Evolutionary conservation across 2,888 invertebrate species (phyloP), one percentile per base, ranked within the genome.

Genomic region (Cryptocephalus moraei): DNA sequence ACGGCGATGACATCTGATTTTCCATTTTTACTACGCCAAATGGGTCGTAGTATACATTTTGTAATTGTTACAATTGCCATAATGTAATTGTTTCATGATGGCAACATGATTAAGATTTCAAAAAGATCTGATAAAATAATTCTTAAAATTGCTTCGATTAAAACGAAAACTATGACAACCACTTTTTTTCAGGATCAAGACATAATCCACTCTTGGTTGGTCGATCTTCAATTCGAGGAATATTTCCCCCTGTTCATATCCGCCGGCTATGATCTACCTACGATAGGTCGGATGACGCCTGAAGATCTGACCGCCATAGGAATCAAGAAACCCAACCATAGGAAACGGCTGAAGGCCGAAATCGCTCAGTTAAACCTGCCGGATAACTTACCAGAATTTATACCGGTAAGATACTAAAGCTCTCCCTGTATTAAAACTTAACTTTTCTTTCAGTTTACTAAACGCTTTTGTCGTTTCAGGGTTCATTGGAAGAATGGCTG

Each of bases 231-330:
- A 65, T 91, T 91, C 76, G 94, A 93, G 66, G 93, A 95, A 68
- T 97, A 97, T 74, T 90, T 91, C 56, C 82, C 88, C 42, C 79
- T 94, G 49, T 97, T 99, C 72, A 81, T 91, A 53, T 84, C 89
- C 39, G 94, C 96, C 10, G 97, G 97, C 34, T 99, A 99, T 70
- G 97, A 99, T 74, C 82, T 99, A 74, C 88, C 93, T 31, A 97
- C 97, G 1, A 92, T 97, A 64, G 91, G 95, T n/a, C 80, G 95
- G 59, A 96, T 97, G 94, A 99, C 97, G 10, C 97, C 99, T 0
- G 96, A 97, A 74, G 93, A 88, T 74, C 78, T 88, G 60, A 87
- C 87, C 41, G 87, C 86, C 45, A 86, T 88, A 64, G 87, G 87
- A 61, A 94, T 99, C 60, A 95, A 94, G 67, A 95, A 96, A 73